A percentile compares a stretch with the other conserved stretches of the same genome.
phyloP scores from a whole-genome alignment of 2,113 vertebrate species.

The Zosterops lateralis region DNA sequence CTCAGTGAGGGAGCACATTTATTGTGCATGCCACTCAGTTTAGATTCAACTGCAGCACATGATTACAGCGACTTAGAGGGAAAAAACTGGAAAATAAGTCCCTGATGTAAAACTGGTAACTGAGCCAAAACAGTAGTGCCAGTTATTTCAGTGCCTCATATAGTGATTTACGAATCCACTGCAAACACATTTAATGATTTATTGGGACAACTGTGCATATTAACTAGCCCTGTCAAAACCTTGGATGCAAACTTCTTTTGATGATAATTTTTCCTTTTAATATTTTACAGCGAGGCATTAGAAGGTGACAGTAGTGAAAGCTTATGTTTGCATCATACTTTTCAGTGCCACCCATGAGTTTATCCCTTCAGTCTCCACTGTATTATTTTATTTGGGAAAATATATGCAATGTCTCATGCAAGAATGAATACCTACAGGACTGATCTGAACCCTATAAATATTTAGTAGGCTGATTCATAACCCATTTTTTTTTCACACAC shows the following conservation, averaged over 20 bases:
- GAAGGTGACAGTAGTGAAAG: not conserved
- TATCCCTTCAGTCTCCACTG: conserved; percentile 10
- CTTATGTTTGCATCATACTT: not conserved
- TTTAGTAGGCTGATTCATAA: not conserved
- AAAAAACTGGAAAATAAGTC: conserved; percentile 76
- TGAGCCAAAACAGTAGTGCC: conserved; percentile 80
- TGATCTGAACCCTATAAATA: not conserved
- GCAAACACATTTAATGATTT: conserved; percentile 57
- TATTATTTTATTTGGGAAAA: conserved; percentile 56
- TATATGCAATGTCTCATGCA: conserved; percentile 20
- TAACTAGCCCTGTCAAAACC: conserved; percentile 27
- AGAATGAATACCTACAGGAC: conserved; percentile 9
- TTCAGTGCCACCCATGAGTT: conserved; percentile 8
- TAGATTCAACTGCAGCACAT: conserved; percentile 68
- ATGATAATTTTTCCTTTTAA: conserved; percentile 28
- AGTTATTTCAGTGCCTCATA: conserved; percentile 74
- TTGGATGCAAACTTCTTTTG: conserved; percentile 40
- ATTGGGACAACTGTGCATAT: conserved; percentile 41
- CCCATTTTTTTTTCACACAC: not conserved
- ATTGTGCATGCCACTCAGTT: conserved; percentile 70
- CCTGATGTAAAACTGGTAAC: conserved; percentile 73
- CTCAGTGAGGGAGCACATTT: conserved; percentile 59
- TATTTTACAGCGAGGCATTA: conserved; percentile 36
- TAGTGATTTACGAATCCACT: conserved; percentile 59
- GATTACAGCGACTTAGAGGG: conserved; percentile 64